These are phyloP conservation scores for Phymastichus coffea DNA, from an alignment of 1,140 invertebrate species.

Conservation along the genomic window DNA sequence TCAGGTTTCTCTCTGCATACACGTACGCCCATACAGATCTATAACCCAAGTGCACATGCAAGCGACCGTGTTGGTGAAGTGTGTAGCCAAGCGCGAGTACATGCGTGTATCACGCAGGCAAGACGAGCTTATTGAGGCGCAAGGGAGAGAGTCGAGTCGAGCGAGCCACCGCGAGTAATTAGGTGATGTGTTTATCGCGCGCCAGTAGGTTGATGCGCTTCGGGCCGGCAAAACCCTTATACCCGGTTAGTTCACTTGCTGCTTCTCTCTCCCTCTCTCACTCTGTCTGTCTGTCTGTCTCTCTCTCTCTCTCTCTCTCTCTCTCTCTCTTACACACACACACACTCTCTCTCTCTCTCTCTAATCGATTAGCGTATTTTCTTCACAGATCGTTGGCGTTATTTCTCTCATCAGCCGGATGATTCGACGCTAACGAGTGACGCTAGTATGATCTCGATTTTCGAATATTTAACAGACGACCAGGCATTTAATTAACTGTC, in stretches of 20 bases:
- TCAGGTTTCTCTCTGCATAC: too few relatives aligned
- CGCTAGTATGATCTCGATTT: too few relatives aligned
- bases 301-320: background rate
- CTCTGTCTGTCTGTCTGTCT: background rate
- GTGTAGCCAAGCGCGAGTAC: too few relatives aligned
- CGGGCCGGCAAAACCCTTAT: background rate
- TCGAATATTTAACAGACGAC: too few relatives aligned
- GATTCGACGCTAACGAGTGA: too few relatives aligned
- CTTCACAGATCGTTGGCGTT: constrained; percentile 43
- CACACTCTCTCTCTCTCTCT: background rate
- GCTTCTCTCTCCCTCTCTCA: background rate
- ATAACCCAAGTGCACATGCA: background rate
- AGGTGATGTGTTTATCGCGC: constrained; percentile 52
- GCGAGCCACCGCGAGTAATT: constrained; percentile 48
- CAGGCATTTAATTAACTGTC: too few relatives aligned
- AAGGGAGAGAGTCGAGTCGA: background rate
- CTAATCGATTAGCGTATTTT: constrained; percentile 49
- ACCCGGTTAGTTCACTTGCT: background rate
- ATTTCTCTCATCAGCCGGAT: constrained; percentile 17
- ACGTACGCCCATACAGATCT: too few relatives aligned
- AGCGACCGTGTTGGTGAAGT: background rate
- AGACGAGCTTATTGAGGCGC: background rate
- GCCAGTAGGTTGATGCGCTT: constrained; percentile 38
- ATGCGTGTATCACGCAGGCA: background rate
- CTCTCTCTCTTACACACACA: too few relatives aligned